A percentile compares a stretch with the other conserved stretches of the same genome.
These are phyloP conservation scores for Neosalanx taihuensis DNA, from an alignment of 2,797 vertebrate species.

Conservation along the genomic window DNA sequence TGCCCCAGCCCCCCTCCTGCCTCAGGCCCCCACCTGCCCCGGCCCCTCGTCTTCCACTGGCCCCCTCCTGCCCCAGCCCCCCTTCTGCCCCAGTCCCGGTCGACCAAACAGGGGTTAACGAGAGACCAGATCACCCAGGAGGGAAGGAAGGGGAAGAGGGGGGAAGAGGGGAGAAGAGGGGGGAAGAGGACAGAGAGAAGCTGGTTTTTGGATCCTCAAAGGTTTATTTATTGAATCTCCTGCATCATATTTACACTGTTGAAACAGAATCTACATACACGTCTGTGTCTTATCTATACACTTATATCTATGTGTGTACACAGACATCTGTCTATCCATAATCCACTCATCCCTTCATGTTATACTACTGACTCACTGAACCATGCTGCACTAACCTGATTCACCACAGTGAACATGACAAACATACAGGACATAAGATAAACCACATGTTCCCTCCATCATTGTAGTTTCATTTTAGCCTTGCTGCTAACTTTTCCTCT, in stretches of 20 bases:
- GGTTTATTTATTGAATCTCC: neutral
- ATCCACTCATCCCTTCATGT: too few relatives aligned
- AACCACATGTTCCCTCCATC: neutral
- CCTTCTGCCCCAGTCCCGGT: constrained; percentile 42
- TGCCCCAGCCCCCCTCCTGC: neutral
- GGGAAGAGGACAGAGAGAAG: constrained; percentile 20
- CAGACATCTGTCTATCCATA: neutral
- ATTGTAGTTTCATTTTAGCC: constrained; percentile 34
- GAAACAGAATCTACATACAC: neutral
- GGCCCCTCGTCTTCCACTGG: constrained; percentile 40
- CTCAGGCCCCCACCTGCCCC: constrained; percentile 48
- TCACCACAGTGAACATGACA: neutral
- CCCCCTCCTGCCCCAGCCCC: constrained; percentile 53
- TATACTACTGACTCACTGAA: neutral
- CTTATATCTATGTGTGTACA: neutral
- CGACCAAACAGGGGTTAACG: neutral
- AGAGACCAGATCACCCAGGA: neutral
- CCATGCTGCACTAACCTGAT: constrained; percentile 14
- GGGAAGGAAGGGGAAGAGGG: neutral
- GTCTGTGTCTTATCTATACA: too few relatives aligned
- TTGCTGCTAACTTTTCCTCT: constrained; percentile 17
- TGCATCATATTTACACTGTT: neutral
- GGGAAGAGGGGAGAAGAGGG: constrained; percentile 21
- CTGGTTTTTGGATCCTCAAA: neutral
- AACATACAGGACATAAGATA: neutral